Evolutionary conservation across 2,113 vertebrate species (phyloP), one percentile per base, ranked within the genome.

Genomic region (Steatornis caripensis): DNA sequence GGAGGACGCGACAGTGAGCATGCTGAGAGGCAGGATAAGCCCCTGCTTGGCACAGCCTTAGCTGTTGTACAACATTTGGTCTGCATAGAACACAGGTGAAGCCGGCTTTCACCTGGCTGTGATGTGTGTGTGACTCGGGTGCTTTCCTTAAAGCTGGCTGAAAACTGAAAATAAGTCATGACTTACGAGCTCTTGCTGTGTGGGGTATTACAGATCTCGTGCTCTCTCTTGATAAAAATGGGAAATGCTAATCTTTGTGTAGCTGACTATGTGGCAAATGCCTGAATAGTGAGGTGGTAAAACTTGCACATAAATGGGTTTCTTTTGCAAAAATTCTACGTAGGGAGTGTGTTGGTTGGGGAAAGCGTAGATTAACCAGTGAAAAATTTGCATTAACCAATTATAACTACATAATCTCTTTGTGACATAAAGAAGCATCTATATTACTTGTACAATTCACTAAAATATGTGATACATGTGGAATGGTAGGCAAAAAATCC

Each of bases 241-340:
- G 58, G 57, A 83, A 83, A 57, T 24, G 45, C 13, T 53, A 0
- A 65, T 72, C 89, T 78, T 30, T 5, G 4, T 1, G 19, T 55
- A 43, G 76, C 34, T 39, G 77, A 16, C 43, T 36, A 2, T 24
- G 1, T 39, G 64, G 46, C 46, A 61, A n/a, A 6, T 62, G 46
- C 14, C 37, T 21, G 26, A 46, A 36, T 6, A 15, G 61, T 23
- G 57, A 64, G 68, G 46, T 74, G 76, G 37, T 2, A 9, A 70
- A 84, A 32, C 6, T 22, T 7, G 23, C 2, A 2, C 0, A 0
- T 26, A 41, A 71, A 43, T 65, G 0, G 1, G 4, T 89, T 79
- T 60, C 3, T 72, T 46, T 16, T 21, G 23, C n/a, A 66, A 32
- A 53, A 48, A 45, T 36, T 41, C 9, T 34, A 22, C 49, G 2